These are phyloP conservation scores for Menura novaehollandiae DNA, from an alignment of 2,113 vertebrate species.

Conservation along the genomic window DNA sequence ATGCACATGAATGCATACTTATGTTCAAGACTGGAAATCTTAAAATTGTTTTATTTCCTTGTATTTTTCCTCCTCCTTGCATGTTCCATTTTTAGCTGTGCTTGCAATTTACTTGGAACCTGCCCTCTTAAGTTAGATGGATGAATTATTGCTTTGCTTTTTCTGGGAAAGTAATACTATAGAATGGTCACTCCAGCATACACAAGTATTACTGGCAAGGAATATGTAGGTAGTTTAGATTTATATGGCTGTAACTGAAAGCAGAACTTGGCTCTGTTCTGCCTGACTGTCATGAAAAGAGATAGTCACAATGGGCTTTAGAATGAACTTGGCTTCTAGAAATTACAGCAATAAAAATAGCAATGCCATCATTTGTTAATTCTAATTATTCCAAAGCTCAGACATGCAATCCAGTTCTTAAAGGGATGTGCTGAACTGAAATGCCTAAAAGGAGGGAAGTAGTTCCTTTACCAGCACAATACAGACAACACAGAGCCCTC, in stretches of 20 bases:
- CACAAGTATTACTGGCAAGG: constrained; percentile 23
- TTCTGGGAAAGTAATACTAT: constrained; percentile 25
- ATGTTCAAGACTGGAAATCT: not conserved
- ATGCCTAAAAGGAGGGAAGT: not conserved
- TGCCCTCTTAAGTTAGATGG: not conserved
- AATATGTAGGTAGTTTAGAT: constrained; percentile 39
- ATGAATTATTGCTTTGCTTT: constrained; percentile 33
- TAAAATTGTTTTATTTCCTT: constrained; percentile 9
- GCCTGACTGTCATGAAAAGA: constrained; percentile 47
- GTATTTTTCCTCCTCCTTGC: not conserved
- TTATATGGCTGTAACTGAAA: constrained; percentile 52
- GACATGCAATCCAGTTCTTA: not conserved
- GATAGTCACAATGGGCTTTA: constrained; percentile 52
- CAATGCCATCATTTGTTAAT: constrained; percentile 39
- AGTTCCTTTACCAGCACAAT: not conserved
- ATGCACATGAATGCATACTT: not conserved
- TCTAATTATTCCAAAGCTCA: not conserved
- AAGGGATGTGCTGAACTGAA: not conserved
- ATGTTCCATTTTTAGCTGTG: constrained; percentile 24
- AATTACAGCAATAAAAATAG: constrained; percentile 34
- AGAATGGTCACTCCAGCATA: not conserved
- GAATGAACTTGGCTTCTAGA: constrained; percentile 29
- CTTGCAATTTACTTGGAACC: constrained; percentile 26
- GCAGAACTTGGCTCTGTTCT: constrained; percentile 36
- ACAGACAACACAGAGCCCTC: not conserved